These are phyloP conservation scores for Cyclophora punctaria DNA, from an alignment of 2,888 invertebrate species.

Conservation along the genomic window DNA sequence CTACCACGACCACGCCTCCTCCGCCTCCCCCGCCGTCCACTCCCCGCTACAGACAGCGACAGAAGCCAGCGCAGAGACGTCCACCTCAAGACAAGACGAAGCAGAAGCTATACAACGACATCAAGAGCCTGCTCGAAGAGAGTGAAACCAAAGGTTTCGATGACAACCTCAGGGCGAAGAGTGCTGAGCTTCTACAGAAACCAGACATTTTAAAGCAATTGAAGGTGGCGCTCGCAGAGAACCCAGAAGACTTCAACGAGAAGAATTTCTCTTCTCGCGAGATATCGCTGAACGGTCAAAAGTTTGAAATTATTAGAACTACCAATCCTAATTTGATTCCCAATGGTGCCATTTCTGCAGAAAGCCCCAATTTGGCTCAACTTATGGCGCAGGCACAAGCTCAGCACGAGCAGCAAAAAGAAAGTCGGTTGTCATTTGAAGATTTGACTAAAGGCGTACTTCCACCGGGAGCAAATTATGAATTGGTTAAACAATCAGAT, in stretches of 20 bases:
- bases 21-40: slow-evolving; percentile 42
- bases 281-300: slow-evolving; percentile 84
- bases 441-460: slow-evolving; percentile 86
- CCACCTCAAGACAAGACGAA: slow-evolving; percentile 71
- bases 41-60: slow-evolving; percentile 47
- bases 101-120: slow-evolving; percentile 75
- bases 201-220: slow-evolving; percentile 84
- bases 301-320: slow-evolving; percentile 82
- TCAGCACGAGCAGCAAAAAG: slow-evolving; percentile 54
- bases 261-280: slow-evolving; percentile 84
- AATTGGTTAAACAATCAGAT: slow-evolving; percentile 84
- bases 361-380: slow-evolving; percentile 56
- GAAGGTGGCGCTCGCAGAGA: slow-evolving; percentile 82
- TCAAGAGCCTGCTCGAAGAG: slow-evolving; percentile 71
- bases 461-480: slow-evolving; percentile 86
- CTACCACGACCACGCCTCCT: slow-evolving; percentile 72
- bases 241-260: slow-evolving; percentile 77
- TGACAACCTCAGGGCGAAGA: slow-evolving; percentile 63
- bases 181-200: slow-evolving; percentile 77
- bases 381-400: slow-evolving; percentile 42
- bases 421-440: slow-evolving; percentile 81
- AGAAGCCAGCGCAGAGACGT: slow-evolving; percentile 49
- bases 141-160: slow-evolving; percentile 75
- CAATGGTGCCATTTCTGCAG: slow-evolving; percentile 72
- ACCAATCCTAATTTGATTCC: slow-evolving; percentile 80